Evolutionary conservation across 2,888 invertebrate genomes (phyloP).

Genomic region (Conus canariensis): DNA sequence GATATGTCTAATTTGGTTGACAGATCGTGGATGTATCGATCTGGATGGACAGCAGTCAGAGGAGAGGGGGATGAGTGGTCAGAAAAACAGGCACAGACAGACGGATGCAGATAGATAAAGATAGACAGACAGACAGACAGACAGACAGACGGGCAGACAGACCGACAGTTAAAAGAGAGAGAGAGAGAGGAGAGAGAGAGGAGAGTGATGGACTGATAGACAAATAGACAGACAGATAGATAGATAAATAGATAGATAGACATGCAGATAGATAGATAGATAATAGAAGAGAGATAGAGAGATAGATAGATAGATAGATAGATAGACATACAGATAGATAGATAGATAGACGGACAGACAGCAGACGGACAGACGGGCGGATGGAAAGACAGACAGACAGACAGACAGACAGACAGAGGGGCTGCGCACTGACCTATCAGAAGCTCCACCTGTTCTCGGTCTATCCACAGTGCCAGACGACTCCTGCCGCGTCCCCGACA

Average conservation of each 20-base stretch:
- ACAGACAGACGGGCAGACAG: too few relatives aligned
- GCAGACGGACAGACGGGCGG: neutral
- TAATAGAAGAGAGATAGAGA: neutral
- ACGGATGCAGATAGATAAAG: too few relatives aligned
- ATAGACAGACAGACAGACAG: neutral
- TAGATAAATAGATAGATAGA: too few relatives aligned
- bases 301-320: neutral
- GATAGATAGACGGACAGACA: too few relatives aligned
- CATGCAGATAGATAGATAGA: too few relatives aligned
- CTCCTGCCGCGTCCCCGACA: conserved; percentile 30
- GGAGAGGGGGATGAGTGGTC: neutral
- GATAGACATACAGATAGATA: too few relatives aligned
- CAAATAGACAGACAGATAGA: too few relatives aligned
- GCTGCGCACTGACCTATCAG: conserved; percentile 29
- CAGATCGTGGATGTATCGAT: too few relatives aligned
- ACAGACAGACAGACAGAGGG: too few relatives aligned
- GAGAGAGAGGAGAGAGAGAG: neutral
- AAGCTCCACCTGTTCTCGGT: conserved; percentile 32
- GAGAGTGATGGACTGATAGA: too few relatives aligned
- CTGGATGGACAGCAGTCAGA: too few relatives aligned
- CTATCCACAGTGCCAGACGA: conserved; percentile 41
- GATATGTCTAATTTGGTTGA: too few relatives aligned
- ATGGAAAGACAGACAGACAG: neutral
- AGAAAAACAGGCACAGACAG: neutral
- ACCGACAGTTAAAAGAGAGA: neutral